Conservation (phyloP, 2,888 invertebrate species). For the Acholoe squamosa region DNA sequence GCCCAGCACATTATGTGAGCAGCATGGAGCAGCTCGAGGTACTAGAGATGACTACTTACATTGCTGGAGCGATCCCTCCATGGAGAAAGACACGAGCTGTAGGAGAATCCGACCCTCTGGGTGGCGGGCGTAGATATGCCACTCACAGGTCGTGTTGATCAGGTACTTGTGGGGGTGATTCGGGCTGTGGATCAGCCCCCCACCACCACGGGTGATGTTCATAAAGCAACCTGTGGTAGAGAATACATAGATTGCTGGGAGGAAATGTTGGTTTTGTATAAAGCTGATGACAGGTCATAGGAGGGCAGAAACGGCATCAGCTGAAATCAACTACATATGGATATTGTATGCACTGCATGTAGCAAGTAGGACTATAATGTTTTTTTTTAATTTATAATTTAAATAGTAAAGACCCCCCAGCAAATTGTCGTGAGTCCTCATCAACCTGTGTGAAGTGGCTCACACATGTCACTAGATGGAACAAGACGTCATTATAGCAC, state of each 20-base stretch:
- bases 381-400: no score
- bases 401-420: no score
- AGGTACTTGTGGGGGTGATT: conserved; percentile 95
- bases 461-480: no score
- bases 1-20: background rate
- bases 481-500: no score
- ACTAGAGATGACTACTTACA: conserved; percentile 85
- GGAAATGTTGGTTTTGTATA: no score
- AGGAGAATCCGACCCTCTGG: conserved; percentile 94
- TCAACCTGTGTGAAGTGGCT: no score
- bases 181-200: conserved; percentile 91
- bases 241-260: background rate
- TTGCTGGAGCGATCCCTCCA: conserved; percentile 93
- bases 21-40: background rate
- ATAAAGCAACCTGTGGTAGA: conserved; percentile 91
- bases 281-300: no score
- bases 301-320: no score
- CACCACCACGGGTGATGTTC: conserved; percentile 87
- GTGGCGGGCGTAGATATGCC: conserved; percentile 94
- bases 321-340: no score
- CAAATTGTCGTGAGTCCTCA: no score
- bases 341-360: no score
- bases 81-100: conserved; percentile 92
- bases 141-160: conserved; percentile 91
- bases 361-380: no score